Evolutionary conservation across 23 tunicate genomes (phyloP), one percentile per base, ranked within the genome.

Genomic region (Trididemnum nubilum): DNA sequence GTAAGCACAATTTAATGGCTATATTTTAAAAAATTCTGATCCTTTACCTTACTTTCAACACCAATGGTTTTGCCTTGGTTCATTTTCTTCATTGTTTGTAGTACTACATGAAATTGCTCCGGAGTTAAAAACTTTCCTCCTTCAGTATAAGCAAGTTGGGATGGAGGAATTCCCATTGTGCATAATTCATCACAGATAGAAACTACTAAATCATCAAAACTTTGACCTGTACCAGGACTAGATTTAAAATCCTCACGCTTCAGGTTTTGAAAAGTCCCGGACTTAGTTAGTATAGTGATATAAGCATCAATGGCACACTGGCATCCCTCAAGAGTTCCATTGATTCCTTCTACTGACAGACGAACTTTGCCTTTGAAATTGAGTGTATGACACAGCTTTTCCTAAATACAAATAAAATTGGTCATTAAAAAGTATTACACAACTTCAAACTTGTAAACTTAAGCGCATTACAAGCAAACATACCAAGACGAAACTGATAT

Each of bases 301-400:
- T 91, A 91, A 29, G 2, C 38, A 0, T 75, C 65, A 19, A 78
- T 82, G 1, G 81, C 78, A 79, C 97, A 91, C 15, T 22, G 27
- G 40, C 97, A 91, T 4, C 97, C 97, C 81, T 91, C 97, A 24
- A 80, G 77, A 26, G 97, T 91, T 49, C 90, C 97, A 91, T 91
- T 91, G 2, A 91, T 82, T 30, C 97, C 97, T 70, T 91, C 97
- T 0, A 65, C 26, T 3, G 97, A 87, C 52, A 91, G 37, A 52
- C 88, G 76, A 30, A 91, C 71, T 91, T 91, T 91, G 34, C 97
- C 97, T 44, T 37, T 85, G 40, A 90, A 71, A 18, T 75, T 80
- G 38, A 80, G 51, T 22, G 33, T 25, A 29, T 61, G 38, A 36
- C 96, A 80, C 28, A 90, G 30, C 9, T 38, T 66, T 66, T 36